Base-by-base conservation (phyloP, 2,797 vertebrate species). In the Perodicticus potto region DNA sequence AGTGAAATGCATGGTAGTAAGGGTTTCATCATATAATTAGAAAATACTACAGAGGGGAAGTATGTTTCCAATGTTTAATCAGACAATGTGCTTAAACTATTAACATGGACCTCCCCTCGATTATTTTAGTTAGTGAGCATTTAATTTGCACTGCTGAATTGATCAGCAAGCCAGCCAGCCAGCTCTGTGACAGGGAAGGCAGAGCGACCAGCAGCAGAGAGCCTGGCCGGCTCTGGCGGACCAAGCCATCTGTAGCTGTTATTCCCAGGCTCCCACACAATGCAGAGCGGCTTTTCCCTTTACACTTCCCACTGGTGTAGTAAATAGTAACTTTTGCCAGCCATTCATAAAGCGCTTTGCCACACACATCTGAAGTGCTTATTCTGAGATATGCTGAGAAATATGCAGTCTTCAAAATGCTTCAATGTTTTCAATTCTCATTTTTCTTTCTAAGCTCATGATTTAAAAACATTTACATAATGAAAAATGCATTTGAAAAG, bases 391-490 rank as follows among this genome's bases (percentile, higher is more conserved):
- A 95, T 86, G 86, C 70, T 86, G 61, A 77, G 78, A 88, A 88
- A 80, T 61, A 70, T 3, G 43, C 27, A 92, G 74, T 82, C 81
- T 97, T 96, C 82, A 90, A 90, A 95, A 96, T 23, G 32, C 29
- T 25, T 96, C 32, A 25, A 0, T 23, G 3, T 82, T 95, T 95
- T 85, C 37, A 80, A 20, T 78, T 83, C 65, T 91, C 40, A 59
- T 32, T 96, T 96, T 85, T 86, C 72, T 93, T 49, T 92, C 53
- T 82, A 91, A 49, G 37, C 34, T 92, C 32, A 86, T 76, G 49
- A 95, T 84, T 96, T 96, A 55, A 95, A 97, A 89, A 3, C 3
- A 96, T 94, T 94, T 96, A 83, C 70, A 85, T 72, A 94, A 89
- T 85, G 12, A 89, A 89, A 96, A 96, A 83, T 1, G 4, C 45